Evolutionary conservation across 1,140 invertebrate species (phyloP), one percentile per base, ranked within the genome.

Genomic region (Microplitis mediator): DNA sequence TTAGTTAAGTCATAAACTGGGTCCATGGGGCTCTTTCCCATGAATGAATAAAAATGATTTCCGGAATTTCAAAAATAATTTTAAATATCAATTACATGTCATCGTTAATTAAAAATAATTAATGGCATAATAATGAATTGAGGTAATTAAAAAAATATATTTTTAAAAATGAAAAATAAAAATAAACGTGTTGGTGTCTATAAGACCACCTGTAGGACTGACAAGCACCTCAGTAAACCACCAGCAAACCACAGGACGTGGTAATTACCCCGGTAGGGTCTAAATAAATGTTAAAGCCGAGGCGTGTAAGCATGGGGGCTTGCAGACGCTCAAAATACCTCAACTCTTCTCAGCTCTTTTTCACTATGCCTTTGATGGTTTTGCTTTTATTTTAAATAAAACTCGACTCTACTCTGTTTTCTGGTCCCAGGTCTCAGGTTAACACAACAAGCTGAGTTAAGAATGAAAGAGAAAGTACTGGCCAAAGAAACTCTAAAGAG

Each of bases 231-330:
- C 72, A 74, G 73, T 45, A 76, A 77, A 80, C 79, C 80, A 75
- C 80, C 75, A 80, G 80, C 78, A 77, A 81, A 80, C 80, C 80
- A 73, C 80, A 81, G 76, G 77, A 81, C 77, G 78, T 74, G 78
- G 79, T 80, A 80, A 81, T 81, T 81, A 80, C 77, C 78, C 70
- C 69, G 72, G 63, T 56, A 14, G 16, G 76, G 63, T 75, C 73
- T 62, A 45, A 45, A 45, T 79, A 80, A 79, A 71, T 71, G 63
- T 63, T 61, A 61, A 63, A 51, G 50, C 16, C 51, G 36, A 61
- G 61, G 31, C 58, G 60, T 75, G 79, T 69, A 45, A 45, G 73
- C 71, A 73, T 71, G 75, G 62, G 68, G 68, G 71, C 61, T 62
- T 39, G 50, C 50, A 52, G 54, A 11, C 63, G 56, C 23, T 32